Conservation (phyloP, 2,797 vertebrate species). For the Argentina silus region DNA sequence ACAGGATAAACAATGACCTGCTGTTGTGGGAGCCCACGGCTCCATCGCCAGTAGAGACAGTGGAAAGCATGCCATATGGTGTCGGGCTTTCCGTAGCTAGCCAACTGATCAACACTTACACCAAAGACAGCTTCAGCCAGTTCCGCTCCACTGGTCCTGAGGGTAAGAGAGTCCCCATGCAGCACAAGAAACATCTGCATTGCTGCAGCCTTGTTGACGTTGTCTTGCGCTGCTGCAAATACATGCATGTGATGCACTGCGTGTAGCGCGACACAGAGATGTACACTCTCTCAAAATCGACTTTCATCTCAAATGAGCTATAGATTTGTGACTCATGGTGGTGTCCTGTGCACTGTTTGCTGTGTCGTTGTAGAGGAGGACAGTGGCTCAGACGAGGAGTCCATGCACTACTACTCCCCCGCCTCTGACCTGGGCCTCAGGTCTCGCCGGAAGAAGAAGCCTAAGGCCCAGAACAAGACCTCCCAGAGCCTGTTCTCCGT, state of each 20-base stretch:
- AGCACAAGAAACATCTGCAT: not conserved
- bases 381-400: conserved; percentile 96
- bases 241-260: not conserved
- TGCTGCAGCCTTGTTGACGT: not conserved
- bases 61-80: conserved; percentile 94
- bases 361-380: conserved; percentile 85
- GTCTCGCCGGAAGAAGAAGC: conserved; percentile 89
- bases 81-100: conserved; percentile 96
- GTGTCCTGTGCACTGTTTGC: conserved; percentile 17
- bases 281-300: not conserved
- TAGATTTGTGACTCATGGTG: too few species aligned
- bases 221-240: not conserved
- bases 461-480: conserved; percentile 86
- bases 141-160: conserved; percentile 90
- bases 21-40: conserved; percentile 98
- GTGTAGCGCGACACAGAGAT: not conserved
- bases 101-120: conserved; percentile 95
- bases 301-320: too few species aligned
- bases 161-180: conserved; percentile 74
- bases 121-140: conserved; percentile 92
- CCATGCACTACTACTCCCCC: conserved; percentile 85
- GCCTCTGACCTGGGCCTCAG: conserved; percentile 84
- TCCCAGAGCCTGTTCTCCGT: conserved; percentile 94
- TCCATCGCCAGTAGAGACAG: conserved; percentile 96
- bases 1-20: conserved; percentile 96